phyloP scores from a whole-genome alignment of 1,140 invertebrate genomes.

The Drosophila santomea region DNA sequence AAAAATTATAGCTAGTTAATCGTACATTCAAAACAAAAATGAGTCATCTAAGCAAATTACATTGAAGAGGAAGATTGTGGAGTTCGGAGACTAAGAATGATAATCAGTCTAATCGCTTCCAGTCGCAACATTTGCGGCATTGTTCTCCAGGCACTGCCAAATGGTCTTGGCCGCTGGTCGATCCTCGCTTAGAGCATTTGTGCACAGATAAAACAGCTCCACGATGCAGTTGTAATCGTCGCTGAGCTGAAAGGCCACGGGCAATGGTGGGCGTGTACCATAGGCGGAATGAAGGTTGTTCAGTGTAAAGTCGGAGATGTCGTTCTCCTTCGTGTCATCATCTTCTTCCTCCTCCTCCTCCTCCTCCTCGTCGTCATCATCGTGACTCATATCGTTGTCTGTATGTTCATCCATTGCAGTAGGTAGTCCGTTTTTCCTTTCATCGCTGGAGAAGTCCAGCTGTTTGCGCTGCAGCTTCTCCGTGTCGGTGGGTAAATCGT shows the following conservation, averaged over 20 bases:
- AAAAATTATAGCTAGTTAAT: conserved; percentile 1
- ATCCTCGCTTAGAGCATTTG: conserved; percentile 86
- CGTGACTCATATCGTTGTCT: conserved; percentile 1
- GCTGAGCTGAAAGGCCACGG: conserved; percentile 87
- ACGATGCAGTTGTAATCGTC: conserved; percentile 88
- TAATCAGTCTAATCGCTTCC: conserved; percentile 29
- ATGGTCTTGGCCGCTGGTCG: conserved; percentile 87
- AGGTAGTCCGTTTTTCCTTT: neutral
- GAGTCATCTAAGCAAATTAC: neutral
- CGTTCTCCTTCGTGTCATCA: conserved; percentile 48
- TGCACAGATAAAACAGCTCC: conserved; percentile 90
- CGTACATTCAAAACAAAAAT: conserved; percentile 3
- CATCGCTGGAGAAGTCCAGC: conserved; percentile 5
- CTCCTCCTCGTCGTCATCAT: neutral
- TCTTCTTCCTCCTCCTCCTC: neutral
- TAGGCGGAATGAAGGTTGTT: conserved; percentile 54
- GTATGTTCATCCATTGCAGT: neutral
- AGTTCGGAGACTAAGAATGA: neutral
- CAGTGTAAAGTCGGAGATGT: conserved; percentile 29
- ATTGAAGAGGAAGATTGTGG: neutral
- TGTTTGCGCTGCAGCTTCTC: conserved; percentile 33
- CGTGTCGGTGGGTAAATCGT: conserved; percentile 15
- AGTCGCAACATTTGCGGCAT: conserved; percentile 36
- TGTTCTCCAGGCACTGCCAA: conserved; percentile 66
- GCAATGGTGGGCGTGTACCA: conserved; percentile 89